A percentile compares a stretch with the other conserved stretches of the same genome.
Evolutionary conservation across 2,797 vertebrate genomes (phyloP).

Genomic region (Cyprinella venusta): DNA sequence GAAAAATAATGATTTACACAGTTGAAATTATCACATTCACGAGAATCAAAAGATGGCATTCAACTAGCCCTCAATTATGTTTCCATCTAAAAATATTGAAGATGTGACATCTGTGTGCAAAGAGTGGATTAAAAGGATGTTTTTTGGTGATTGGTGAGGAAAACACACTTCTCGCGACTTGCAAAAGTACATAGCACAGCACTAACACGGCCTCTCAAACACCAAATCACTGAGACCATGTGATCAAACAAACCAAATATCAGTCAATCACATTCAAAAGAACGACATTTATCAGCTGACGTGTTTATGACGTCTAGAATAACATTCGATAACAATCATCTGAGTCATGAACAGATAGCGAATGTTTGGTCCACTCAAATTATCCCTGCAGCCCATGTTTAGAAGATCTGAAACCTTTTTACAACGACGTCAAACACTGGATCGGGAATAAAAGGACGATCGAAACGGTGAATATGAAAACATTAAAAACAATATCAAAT

Average conservation of each 20-base stretch:
- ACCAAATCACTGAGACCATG: neutral
- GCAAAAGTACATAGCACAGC: constrained; percentile 9
- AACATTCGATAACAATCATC: constrained; percentile 11
- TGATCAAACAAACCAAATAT: neutral
- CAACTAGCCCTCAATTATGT: constrained; percentile 19
- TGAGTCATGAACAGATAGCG: neutral
- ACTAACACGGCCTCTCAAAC: constrained; percentile 9
- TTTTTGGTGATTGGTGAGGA: neutral
- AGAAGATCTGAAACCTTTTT: neutral
- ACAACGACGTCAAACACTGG: neutral
- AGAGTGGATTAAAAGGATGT: neutral
- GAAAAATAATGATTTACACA: neutral
- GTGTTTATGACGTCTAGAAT: neutral
- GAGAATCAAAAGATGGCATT: constrained; percentile 17
- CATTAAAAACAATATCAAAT: neutral
- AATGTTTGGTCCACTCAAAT: constrained; percentile 21
- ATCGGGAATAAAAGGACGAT: neutral
- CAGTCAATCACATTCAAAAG: neutral
- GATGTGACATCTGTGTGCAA: constrained; percentile 34
- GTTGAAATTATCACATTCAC: constrained; percentile 27
- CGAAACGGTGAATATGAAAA: neutral
- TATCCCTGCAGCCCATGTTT: neutral
- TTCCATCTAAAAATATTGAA: constrained; percentile 16
- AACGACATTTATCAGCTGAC: neutral
- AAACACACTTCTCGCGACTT: constrained; percentile 12